These are phyloP conservation scores for Araneus ventricosus DNA, from an alignment of 1,140 invertebrate species.

Conservation along the genomic window DNA sequence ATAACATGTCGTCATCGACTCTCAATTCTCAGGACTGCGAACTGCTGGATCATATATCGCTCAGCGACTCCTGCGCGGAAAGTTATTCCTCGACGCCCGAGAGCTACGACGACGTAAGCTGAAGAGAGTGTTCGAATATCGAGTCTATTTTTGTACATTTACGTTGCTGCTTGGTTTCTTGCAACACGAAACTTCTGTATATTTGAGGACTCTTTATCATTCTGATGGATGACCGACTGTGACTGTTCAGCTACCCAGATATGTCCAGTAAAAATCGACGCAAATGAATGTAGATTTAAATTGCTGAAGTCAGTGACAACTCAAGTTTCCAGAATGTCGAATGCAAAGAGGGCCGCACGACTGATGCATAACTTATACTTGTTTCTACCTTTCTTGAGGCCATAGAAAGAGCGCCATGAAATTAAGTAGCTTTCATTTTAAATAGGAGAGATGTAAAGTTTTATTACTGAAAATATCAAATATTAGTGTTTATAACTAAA, in stretches of 20 bases:
- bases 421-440: too few relatives aligned
- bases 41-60: constrained; percentile 78
- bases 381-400: too few relatives aligned
- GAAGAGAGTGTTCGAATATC: not conserved
- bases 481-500: too few relatives aligned
- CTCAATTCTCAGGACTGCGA: constrained; percentile 77
- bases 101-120: constrained; percentile 67
- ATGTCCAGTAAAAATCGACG: not conserved
- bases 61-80: constrained; percentile 80
- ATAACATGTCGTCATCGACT: constrained; percentile 67
- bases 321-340: too few relatives aligned
- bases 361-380: too few relatives aligned
- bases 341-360: too few relatives aligned
- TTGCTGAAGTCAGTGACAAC: too few relatives aligned
- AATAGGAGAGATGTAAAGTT: too few relatives aligned
- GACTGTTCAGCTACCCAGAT: not conserved
- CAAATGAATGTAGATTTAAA: too few relatives aligned
- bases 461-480: too few relatives aligned
- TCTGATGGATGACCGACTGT: not conserved
- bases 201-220: not conserved
- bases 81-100: constrained; percentile 79
- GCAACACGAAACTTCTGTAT: not conserved
- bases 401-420: too few relatives aligned
- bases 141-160: constrained; percentile 69
- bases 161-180: not conserved